phyloP scores from a whole-genome alignment of 2,888 invertebrate species.

The Alentia gelatinosa region DNA sequence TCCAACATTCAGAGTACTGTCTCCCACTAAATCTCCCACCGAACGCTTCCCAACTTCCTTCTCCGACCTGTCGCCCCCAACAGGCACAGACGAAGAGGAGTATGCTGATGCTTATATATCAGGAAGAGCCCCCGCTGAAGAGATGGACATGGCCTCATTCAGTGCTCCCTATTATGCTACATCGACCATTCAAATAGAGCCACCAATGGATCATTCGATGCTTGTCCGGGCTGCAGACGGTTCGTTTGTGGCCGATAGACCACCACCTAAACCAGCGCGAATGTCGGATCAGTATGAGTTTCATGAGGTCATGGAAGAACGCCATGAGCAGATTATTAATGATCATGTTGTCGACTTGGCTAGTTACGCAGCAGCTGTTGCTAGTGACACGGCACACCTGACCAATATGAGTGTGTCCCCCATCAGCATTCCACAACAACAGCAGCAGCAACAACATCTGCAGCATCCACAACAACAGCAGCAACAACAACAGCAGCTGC shows the following conservation, averaged over 20 bases:
- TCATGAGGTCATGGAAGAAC: constrained; percentile 47
- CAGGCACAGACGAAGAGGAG: constrained; percentile 22
- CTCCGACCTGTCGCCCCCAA: constrained; percentile 71
- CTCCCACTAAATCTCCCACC: constrained; percentile 75
- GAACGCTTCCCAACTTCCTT: constrained; percentile 74
- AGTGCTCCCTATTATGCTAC: constrained; percentile 40
- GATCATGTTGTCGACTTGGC: constrained; percentile 72
- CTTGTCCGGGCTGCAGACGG: constrained; percentile 40
- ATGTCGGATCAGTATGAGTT: constrained; percentile 56
- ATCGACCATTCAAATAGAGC: constrained; percentile 10
- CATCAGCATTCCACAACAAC: constrained; percentile 67
- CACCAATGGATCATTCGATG: constrained; percentile 26
- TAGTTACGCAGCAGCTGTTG: constrained; percentile 79
- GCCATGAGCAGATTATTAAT: neutral
- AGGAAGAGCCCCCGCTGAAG: constrained; percentile 27
- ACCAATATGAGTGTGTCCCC: constrained; percentile 79
- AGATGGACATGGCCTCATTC: constrained; percentile 41
- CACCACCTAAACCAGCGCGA: constrained; percentile 63
- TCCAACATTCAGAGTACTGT: constrained; percentile 65
- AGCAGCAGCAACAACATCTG: constrained; percentile 8
- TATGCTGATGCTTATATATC: constrained; percentile 50
- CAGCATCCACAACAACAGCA: constrained; percentile 5
- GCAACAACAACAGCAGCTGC: constrained; percentile 52
- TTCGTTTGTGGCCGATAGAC: constrained; percentile 13
- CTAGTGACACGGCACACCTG: constrained; percentile 78